Evolutionary conservation across 2,113 vertebrate genomes (phyloP).

Genomic region (Tautogolabrus adspersus): DNA sequence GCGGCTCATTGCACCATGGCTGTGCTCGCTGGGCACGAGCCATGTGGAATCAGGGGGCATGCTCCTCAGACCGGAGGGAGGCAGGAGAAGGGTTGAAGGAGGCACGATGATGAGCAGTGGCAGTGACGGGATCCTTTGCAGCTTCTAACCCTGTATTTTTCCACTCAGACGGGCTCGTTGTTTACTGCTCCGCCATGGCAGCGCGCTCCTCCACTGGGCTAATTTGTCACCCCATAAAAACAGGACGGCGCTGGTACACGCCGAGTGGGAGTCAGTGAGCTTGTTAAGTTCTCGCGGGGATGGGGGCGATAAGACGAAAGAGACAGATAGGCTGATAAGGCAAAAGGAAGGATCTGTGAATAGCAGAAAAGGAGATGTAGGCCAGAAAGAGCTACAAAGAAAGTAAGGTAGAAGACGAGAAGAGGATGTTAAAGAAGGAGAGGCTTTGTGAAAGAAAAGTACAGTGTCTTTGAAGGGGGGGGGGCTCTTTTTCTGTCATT

Average conservation of each 20-base stretch:
- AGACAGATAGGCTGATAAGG: constrained; percentile 17
- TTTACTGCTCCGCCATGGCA: constrained; percentile 64
- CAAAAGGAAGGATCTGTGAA: constrained; percentile 11
- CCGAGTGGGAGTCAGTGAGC: constrained; percentile 52
- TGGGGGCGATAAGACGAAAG: constrained; percentile 40
- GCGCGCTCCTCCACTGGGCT: constrained; percentile 54
- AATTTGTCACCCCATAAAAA: constrained; percentile 73
- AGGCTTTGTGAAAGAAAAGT: constrained; percentile 2
- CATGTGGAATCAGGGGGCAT: constrained; percentile 66
- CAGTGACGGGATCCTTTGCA: constrained; percentile 39
- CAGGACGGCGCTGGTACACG: constrained; percentile 57
- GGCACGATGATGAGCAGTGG: constrained; percentile 31
- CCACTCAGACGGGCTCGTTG: constrained; percentile 63
- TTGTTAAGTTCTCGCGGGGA: constrained; percentile 61
- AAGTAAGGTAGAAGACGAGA: not conserved
- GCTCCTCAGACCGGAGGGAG: constrained; percentile 50
- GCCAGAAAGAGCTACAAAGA: constrained; percentile 9
- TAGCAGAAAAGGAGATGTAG: constrained; percentile 21
- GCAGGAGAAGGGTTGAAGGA: constrained; percentile 38
- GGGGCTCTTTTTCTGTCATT: constrained; percentile 38
- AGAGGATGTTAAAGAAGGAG: not conserved
- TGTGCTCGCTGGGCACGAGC: constrained; percentile 70
- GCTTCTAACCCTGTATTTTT: constrained; percentile 61
- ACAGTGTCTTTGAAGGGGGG: constrained; percentile 15
- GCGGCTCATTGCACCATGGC: constrained; percentile 73